Evolutionary conservation across 2,888 invertebrate genomes (phyloP).

Genomic region (Adineta ricciae): DNA sequence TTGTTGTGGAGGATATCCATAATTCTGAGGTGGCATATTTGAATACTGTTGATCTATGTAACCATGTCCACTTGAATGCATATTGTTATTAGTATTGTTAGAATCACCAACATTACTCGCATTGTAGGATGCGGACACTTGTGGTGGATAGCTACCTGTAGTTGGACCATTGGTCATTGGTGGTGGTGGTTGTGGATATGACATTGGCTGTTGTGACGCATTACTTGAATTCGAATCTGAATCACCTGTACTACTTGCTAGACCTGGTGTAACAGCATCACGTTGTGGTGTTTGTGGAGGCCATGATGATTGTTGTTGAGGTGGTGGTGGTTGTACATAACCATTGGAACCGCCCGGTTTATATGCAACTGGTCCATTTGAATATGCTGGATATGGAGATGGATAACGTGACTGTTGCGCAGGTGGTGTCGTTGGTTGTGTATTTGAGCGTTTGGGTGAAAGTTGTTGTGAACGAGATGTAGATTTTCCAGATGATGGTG

Average conservation of each 20-base stretch:
- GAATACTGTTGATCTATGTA: background rate
- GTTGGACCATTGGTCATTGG: background rate
- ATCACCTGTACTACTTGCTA: conserved; percentile 18
- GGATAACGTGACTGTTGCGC: background rate
- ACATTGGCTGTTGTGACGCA: background rate
- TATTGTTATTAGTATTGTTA: background rate
- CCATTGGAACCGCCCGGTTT: background rate
- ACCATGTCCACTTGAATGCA: background rate
- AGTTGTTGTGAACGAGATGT: background rate
- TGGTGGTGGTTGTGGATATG: background rate
- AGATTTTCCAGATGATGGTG: background rate
- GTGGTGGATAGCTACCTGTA: background rate
- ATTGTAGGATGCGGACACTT: background rate
- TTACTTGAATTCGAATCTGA: conserved; percentile 16
- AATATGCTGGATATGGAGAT: background rate
- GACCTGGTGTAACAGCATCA: background rate
- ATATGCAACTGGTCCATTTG: background rate
- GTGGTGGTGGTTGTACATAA: background rate
- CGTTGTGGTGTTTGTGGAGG: background rate
- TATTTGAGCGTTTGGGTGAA: background rate
- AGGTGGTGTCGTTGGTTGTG: background rate
- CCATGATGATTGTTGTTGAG: background rate
- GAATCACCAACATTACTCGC: background rate
- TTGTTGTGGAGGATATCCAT: background rate
- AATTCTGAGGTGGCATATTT: background rate